phyloP scores from a whole-genome alignment of 92 coral and sea anemone species.

The Scolanthus callimorphus region DNA sequence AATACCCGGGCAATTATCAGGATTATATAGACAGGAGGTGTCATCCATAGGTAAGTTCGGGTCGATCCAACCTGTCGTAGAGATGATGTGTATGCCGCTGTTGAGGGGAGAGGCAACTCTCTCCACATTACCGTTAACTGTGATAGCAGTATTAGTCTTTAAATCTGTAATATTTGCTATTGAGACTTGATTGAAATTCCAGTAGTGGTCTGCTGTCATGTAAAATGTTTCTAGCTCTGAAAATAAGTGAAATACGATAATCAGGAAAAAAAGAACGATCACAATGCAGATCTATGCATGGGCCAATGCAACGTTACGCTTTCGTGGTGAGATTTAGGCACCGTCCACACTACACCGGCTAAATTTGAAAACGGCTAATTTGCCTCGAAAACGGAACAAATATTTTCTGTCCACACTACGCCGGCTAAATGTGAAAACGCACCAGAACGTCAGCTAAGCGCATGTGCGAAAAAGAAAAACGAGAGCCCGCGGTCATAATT shows the following conservation, averaged over 20 bases:
- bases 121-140: conserved; percentile 1
- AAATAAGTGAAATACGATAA: not conserved
- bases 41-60: conserved; percentile 2
- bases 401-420: too few species aligned
- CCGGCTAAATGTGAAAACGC: too few species aligned
- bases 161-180: conserved; percentile 14
- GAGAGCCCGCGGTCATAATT: too few species aligned
- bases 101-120: conserved; percentile 13
- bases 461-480: too few species aligned
- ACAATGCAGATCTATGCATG: too few species aligned
- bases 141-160: conserved; percentile 1
- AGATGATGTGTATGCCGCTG: conserved; percentile 14
- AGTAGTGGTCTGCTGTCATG: conserved; percentile 36
- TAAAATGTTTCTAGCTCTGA: conserved; percentile 13
- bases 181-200: conserved; percentile 58
- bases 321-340: too few species aligned
- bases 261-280: too few species aligned
- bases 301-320: too few species aligned
- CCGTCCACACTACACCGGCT: too few species aligned
- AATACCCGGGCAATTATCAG: conserved; percentile 27
- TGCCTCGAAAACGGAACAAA: too few species aligned
- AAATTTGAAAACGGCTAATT: too few species aligned
- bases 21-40: conserved; percentile 44
- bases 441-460: too few species aligned
- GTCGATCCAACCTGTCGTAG: conserved; percentile 23